These are phyloP conservation scores for Ephestia elutella DNA, from an alignment of 1,140 invertebrate species.

Conservation along the genomic window DNA sequence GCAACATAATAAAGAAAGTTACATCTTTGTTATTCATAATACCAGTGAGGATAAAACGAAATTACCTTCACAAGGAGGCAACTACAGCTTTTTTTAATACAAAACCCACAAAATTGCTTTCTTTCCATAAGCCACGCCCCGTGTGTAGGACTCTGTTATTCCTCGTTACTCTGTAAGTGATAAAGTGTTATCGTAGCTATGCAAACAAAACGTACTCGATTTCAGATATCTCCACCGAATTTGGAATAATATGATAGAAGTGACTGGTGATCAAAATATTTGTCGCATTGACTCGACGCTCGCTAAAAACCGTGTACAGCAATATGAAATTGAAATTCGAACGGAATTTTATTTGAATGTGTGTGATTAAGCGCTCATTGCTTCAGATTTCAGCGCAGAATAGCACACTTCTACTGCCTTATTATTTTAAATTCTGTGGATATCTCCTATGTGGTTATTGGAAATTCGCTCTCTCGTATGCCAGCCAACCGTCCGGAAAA, in stretches of 20 bases:
- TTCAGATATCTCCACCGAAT: neutral
- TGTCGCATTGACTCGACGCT: no score
- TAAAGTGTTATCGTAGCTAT: conserved; percentile 1
- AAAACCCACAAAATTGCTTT: neutral
- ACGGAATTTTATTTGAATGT: no score
- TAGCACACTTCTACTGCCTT: no score
- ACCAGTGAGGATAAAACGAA: neutral
- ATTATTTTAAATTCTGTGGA: no score
- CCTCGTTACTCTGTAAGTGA: neutral
- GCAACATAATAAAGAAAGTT: neutral
- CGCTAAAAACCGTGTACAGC: no score
- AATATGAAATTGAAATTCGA: no score
- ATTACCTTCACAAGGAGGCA: neutral
- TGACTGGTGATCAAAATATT: no score
- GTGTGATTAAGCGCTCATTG: no score
- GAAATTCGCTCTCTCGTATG: neutral
- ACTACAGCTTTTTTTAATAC: neutral
- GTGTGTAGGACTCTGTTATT: neutral
- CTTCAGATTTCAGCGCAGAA: no score
- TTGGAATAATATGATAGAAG: no score
- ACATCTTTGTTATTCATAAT: neutral
- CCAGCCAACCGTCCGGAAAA: neutral
- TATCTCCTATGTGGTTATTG: neutral
- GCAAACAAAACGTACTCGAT: conserved; percentile 1
- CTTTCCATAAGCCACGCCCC: neutral